A percentile compares a stretch with the other conserved stretches of the same genome.
phyloP scores from a whole-genome alignment of 2,888 invertebrate genomes.

The Leptinotarsa tumamoca region DNA sequence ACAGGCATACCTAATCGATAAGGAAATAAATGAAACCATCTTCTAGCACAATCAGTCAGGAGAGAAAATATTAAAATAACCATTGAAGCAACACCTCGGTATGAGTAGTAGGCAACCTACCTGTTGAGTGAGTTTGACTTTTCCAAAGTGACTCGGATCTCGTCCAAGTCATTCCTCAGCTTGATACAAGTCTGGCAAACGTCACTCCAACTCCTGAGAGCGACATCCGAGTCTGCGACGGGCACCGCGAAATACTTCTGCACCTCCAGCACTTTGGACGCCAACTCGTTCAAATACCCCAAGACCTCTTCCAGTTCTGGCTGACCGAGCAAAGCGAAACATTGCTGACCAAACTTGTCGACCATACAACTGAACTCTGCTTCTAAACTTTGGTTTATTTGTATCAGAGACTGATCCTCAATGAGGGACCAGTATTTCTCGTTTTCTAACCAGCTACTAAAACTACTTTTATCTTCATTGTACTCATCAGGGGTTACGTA shows the following conservation, averaged over 20 bases:
- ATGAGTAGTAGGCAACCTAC: conserved; percentile 45
- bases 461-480: conserved; percentile 40
- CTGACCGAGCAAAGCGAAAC: conserved; percentile 67
- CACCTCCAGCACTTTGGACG: conserved; percentile 53
- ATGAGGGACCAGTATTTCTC: conserved; percentile 65
- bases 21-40: no score
- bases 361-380: conserved; percentile 77
- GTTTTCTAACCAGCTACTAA: conserved; percentile 58
- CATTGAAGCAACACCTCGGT: no score
- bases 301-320: conserved; percentile 56
- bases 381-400: conserved; percentile 70
- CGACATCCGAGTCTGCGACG: conserved; percentile 46
- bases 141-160: conserved; percentile 59
- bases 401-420: conserved; percentile 65
- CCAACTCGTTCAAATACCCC: conserved; percentile 55
- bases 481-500: conserved; percentile 47
- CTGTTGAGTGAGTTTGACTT: conserved; percentile 57
- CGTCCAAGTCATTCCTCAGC: conserved; percentile 69
- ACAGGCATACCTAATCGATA: no score
- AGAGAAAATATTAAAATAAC: no score
- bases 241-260: conserved; percentile 53
- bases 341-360: conserved; percentile 72
- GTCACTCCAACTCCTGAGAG: conserved; percentile 67
- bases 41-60: no score
- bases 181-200: conserved; percentile 72